Evolutionary conservation across 1,140 invertebrate species (phyloP).

Genomic region (Melanaphis sacchari): DNA sequence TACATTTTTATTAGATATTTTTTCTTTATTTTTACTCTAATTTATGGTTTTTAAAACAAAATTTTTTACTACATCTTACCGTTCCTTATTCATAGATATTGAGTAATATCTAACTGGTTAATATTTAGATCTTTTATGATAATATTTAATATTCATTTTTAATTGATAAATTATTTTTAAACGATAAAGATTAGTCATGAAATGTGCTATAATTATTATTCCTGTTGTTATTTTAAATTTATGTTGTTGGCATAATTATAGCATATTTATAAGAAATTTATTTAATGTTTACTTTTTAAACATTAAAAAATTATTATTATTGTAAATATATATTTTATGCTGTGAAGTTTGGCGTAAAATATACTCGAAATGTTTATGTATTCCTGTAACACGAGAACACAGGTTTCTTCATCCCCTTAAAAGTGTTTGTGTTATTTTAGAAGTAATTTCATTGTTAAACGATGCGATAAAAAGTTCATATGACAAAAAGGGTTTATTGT

Average conservation of each 20-base stretch:
- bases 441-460: slow-evolving; percentile 55
- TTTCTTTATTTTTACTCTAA: background rate
- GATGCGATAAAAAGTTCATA: slow-evolving; percentile 52
- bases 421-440: slow-evolving; percentile 54
- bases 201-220: background rate
- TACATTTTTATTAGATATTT: background rate
- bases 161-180: background rate
- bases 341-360: slow-evolving; percentile 29
- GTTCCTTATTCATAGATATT: background rate
- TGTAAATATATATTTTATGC: background rate
- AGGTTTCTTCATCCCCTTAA: slow-evolving; percentile 36
- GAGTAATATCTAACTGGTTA: background rate
- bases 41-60: background rate
- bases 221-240: background rate
- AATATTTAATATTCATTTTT: background rate
- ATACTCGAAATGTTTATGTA: slow-evolving; percentile 31
- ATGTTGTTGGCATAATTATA: background rate
- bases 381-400: slow-evolving; percentile 43
- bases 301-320: background rate
- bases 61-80: background rate
- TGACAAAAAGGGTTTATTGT: slow-evolving; percentile 44
- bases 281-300: background rate
- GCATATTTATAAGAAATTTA: background rate
- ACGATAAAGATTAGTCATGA: background rate
- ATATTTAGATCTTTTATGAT: background rate